These are phyloP conservation scores for Trypoxylus dichotomus DNA, from an alignment of 1,140 invertebrate species.

Conservation along the genomic window DNA sequence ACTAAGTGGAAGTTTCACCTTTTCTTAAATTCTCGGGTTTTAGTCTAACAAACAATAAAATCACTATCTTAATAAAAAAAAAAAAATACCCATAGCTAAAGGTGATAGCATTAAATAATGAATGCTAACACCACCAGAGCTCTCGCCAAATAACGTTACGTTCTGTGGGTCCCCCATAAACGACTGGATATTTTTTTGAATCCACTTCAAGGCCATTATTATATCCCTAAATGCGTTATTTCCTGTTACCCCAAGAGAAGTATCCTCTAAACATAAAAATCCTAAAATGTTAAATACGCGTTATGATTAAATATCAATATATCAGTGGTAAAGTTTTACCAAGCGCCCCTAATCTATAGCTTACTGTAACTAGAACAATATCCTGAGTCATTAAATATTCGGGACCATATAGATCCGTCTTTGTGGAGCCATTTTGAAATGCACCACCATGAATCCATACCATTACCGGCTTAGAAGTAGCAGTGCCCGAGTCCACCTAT, in stretches of 20 bases:
- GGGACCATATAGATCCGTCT: conserved; percentile 58
- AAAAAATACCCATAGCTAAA: conserved; percentile 44
- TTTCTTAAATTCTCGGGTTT: no score
- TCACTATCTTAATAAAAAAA: no score
- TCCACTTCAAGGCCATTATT: conserved; percentile 56
- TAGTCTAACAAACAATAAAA: no score
- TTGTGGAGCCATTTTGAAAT: conserved; percentile 60
- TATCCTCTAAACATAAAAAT: conserved; percentile 30
- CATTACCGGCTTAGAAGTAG: conserved; percentile 58
- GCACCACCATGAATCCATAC: conserved; percentile 69
- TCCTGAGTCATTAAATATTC: conserved; percentile 65
- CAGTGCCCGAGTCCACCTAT: not conserved
- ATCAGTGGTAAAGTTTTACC: conserved; percentile 36
- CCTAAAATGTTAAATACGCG: conserved; percentile 13
- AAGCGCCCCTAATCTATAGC: conserved; percentile 58
- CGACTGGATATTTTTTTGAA: conserved; percentile 57
- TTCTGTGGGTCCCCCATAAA: conserved; percentile 58
- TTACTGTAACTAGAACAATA: conserved; percentile 56
- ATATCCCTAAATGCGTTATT: conserved; percentile 28
- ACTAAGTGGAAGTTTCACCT: no score
- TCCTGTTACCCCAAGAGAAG: conserved; percentile 20
- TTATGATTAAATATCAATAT: not conserved
- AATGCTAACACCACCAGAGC: conserved; percentile 55
- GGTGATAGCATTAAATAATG: conserved; percentile 48
- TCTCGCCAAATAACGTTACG: conserved; percentile 57